Evolutionary conservation across 2,888 invertebrate species (phyloP).

Genomic region (Platycheirus albimanus): DNA sequence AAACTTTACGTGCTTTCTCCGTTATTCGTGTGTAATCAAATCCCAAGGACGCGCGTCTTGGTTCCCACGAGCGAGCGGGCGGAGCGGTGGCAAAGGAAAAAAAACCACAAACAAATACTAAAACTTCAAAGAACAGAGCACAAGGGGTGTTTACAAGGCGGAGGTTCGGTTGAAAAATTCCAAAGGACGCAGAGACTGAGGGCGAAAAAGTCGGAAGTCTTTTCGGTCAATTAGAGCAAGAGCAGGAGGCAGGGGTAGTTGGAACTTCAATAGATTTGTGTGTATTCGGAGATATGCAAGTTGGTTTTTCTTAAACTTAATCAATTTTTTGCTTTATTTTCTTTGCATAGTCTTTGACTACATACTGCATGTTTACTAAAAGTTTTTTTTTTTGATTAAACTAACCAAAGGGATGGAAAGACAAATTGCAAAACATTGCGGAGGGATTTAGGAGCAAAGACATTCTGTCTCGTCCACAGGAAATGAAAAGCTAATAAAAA

Average conservation of each 20-base stretch:
- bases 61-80: slow-evolving; percentile 36
- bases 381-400: slow-evolving; percentile 20
- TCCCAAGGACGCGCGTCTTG: slow-evolving; percentile 70
- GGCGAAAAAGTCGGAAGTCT: slow-evolving; percentile 63
- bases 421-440: slow-evolving; percentile 18
- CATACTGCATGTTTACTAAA: slow-evolving; percentile 33
- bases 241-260: slow-evolving; percentile 15
- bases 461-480: slow-evolving; percentile 41
- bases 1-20: slow-evolving; percentile 57
- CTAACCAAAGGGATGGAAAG: slow-evolving; percentile 13
- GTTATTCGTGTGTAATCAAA: slow-evolving; percentile 66
- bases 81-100: slow-evolving; percentile 22
- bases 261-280: slow-evolving; percentile 38
- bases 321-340: slow-evolving; percentile 50
- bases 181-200: not conserved
- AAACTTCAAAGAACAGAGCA: slow-evolving; percentile 43
- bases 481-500: slow-evolving; percentile 61
- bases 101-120: slow-evolving; percentile 57
- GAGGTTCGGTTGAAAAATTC: slow-evolving; percentile 25
- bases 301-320: slow-evolving; percentile 66
- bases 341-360: slow-evolving; percentile 38
- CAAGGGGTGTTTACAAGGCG: slow-evolving; percentile 7
- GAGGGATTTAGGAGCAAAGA: slow-evolving; percentile 31
- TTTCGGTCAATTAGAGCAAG: slow-evolving; percentile 70
- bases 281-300: slow-evolving; percentile 42